Base-by-base conservation (phyloP, 2,113 vertebrate genomes). In the Carettochelys insculpta region DNA sequence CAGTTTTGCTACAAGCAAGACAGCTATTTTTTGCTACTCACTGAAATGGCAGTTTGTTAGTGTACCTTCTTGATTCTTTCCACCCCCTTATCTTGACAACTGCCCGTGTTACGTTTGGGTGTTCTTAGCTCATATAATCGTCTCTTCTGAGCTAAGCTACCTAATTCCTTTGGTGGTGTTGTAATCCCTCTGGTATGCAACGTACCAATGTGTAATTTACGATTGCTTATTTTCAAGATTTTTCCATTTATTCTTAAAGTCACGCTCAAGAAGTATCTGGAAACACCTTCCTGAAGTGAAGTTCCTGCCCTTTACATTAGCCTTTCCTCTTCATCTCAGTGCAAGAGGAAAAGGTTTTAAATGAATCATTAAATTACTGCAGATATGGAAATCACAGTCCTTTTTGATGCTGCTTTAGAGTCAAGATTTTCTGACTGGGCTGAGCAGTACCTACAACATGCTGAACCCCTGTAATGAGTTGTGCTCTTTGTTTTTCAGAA, bases 81-180 rank as follows among this genome's bases (percentile, higher is more conserved):
- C 50, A 22, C 3, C 2, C 10, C 2, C 9, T 24, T 52, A 5
- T 43, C 34, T 43, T 8, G 6, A 4, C 4, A 16, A 24, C 12
- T 27, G 75, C 41, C 78, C 38, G 13, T 65, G 17, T 65, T 17
- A 45, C 19, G 2, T 29, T 76, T 82, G 34, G 34, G 19, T 25
- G 53, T 38, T 82, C 27, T 38, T 2, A 0, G 71, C 14, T 48
- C 31, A 38, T 25, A 78, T 79, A 16, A 2, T 38, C 2, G 1
- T 75, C 79, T 31, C 48, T 81, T 68, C 76, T 86, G 79, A 29
- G 38, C 34, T 9, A 48, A 82, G 24, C 68, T 43, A 27, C 68
- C 38, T 43, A 65, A 65, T 38, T 65, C 61, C 61, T 38, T 65
- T 65, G 61, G 61, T 65, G 61, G 61, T 65, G 34, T 20, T 38